Base-by-base conservation (phyloP, 2,888 invertebrate species). In the Latrodectus hesperus region DNA sequence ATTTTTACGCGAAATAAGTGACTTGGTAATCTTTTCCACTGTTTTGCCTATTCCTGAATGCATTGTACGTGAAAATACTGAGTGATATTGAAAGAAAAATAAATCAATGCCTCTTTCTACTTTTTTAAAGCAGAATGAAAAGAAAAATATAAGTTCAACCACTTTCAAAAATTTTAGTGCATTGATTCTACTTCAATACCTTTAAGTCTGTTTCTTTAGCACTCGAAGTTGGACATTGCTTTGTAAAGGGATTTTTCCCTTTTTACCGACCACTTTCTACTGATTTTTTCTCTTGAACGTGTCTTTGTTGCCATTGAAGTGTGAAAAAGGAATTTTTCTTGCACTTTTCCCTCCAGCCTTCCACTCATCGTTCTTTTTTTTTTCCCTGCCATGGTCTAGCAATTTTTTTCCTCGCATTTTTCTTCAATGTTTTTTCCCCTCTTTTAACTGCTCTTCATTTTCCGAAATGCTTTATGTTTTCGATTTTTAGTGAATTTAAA, bases 131-230 rank as follows among this genome's bases (percentile, higher is more conserved):
- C 9, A 38, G 51, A 49, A 51, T n/a, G 49, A 71, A 51, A 51
- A 16, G 49, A 49, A 51, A 68, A 68, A 68, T 17, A 12, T 68
- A 12, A 17, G 5, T 9, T 17, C n/a, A 17, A 22, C 67, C 67
- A 12, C 9, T 68, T 26, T 17, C 11, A 17, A 17, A 68, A 26
- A 22, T 68, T 71, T 14, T 51, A 51, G 71, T 49, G 81, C 67
- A 53, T 64, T 53, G 17, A 17, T 22, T 74, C 26, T 72, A 64
- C 72, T 80, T 72, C n/a, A 64, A 53, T 55, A 55, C 78, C 38
- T n/a, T 64, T 80, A 72, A 80, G 60, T 64, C 72, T 72, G 71
- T 71, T 80, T 80, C 60, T 26, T 22, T 53, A 53, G n/a, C 81
- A 51, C 65, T 67, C 17, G 68, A 71, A 51, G 38, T 38, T 53